Conservation (phyloP, 1,140 invertebrate species). For the Drosophila tani region DNA sequence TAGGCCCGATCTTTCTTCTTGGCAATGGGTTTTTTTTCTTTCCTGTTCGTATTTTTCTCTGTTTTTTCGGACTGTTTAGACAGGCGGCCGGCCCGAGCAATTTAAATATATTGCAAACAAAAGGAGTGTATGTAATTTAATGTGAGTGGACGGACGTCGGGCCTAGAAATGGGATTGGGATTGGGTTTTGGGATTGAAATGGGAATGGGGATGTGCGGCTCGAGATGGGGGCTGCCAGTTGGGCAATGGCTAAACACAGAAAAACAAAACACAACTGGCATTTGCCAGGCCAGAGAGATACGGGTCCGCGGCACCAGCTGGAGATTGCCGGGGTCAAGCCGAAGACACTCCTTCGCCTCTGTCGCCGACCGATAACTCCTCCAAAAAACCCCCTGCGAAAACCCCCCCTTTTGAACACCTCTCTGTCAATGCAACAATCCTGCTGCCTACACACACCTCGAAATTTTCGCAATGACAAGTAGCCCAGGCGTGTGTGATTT, state of each 20-base stretch:
- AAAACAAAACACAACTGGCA: conserved; percentile 42
- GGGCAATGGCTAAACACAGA: conserved; percentile 38
- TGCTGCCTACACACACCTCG: conserved; percentile 65
- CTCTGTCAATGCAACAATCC: conserved; percentile 36
- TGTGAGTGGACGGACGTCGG: conserved; percentile 61
- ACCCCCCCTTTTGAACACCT: conserved; percentile 8
- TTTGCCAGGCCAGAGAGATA: conserved; percentile 44
- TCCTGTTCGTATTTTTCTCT: conserved; percentile 21
- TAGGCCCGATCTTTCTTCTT: conserved; percentile 73
- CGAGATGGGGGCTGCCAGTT: conserved; percentile 37
- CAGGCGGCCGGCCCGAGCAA: conserved; percentile 60
- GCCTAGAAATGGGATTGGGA: conserved; percentile 50
- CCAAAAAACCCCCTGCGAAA: conserved; percentile 2
- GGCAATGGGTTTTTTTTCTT: conserved; percentile 22
- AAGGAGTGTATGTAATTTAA: conserved; percentile 80
- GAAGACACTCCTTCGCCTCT: conserved; percentile 32
- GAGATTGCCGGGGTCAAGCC: conserved; percentile 46
- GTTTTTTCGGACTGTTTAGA: conserved; percentile 63
- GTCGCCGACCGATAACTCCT: conserved; percentile 17
- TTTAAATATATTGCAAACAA: conserved; percentile 79
- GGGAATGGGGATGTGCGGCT: conserved; percentile 11
- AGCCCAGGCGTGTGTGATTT: conserved; percentile 48
- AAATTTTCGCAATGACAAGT: conserved; percentile 74
- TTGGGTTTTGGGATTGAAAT: conserved; percentile 14
- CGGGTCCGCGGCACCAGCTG: conserved; percentile 48